These are phyloP conservation scores for Aphrophora alni DNA, from an alignment of 2,888 invertebrate genomes.

Conservation along the genomic window DNA sequence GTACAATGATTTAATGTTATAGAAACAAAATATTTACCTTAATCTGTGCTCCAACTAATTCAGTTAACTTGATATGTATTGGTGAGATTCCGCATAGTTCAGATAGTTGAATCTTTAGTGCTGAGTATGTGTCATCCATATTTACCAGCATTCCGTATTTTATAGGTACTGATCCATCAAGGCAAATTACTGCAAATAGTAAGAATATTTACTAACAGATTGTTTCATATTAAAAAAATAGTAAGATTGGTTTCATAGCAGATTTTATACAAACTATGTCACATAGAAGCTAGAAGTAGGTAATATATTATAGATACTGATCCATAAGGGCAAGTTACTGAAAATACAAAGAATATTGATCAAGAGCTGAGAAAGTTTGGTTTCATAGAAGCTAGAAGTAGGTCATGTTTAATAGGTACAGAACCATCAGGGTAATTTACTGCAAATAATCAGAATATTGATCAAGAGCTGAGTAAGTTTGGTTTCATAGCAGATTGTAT, in stretches of 20 bases:
- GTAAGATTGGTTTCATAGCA: no score
- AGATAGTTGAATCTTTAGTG: constrained; percentile 74
- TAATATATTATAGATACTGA: constrained; percentile 85
- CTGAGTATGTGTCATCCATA: constrained; percentile 80
- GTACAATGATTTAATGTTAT: no score
- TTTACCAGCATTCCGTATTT: constrained; percentile 85
- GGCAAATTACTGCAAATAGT: constrained; percentile 67
- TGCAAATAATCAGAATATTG: constrained; percentile 55
- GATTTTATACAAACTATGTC: not conserved
- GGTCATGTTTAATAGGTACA: constrained; percentile 84
- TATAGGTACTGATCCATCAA: constrained; percentile 82
- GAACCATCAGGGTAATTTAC: constrained; percentile 82
- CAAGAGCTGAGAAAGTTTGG: not conserved
- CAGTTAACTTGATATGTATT: constrained; percentile 72
- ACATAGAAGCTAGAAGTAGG: no score
- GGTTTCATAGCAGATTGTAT: no score
- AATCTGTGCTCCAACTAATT: constrained; percentile 73
- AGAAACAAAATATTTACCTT: constrained; percentile 55
- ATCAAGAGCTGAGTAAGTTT: no score
- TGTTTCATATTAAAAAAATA: no score
- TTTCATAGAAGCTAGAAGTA: no score
- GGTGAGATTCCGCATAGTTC: constrained; percentile 67
- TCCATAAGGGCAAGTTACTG: constrained; percentile 81
- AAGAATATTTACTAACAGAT: constrained; percentile 18
- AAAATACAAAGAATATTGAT: constrained; percentile 44